Evolutionary conservation across 2,888 invertebrate genomes (phyloP).

Genomic region (Macaria notata): DNA sequence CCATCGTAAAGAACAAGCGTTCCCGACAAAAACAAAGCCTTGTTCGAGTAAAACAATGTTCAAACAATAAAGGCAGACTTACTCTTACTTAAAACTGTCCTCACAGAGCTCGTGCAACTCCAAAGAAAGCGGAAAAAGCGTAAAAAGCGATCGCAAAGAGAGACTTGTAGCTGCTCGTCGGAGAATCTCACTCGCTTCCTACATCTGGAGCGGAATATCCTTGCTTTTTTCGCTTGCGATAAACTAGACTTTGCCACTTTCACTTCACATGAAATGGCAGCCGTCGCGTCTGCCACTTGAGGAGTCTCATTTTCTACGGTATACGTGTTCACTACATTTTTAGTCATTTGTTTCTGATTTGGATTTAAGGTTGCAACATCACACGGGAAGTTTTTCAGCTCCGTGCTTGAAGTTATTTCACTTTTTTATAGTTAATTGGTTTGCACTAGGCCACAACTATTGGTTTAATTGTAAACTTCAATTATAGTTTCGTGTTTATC

Average conservation of each 20-base stretch:
- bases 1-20: conserved; percentile 22
- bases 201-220: conserved; percentile 47
- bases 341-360: conserved; percentile 44
- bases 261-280: conserved; percentile 48
- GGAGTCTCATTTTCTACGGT: conserved; percentile 34
- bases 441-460: too few relatives aligned
- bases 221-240: conserved; percentile 53
- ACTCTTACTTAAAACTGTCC: conserved; percentile 59
- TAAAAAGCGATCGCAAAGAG: conserved; percentile 58
- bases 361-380: conserved; percentile 44
- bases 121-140: conserved; percentile 61
- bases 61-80: conserved; percentile 40
- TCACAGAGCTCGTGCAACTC: conserved; percentile 57
- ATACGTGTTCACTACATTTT: conserved; percentile 52
- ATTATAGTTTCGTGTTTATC: too few relatives aligned
- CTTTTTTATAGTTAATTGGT: neutral
- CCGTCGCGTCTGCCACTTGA: conserved; percentile 41
- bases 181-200: conserved; percentile 71
- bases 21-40: conserved; percentile 29
- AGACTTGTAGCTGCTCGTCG: conserved; percentile 52
- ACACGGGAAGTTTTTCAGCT: conserved; percentile 45
- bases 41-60: conserved; percentile 32
- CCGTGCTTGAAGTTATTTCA: conserved; percentile 48
- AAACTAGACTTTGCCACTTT: conserved; percentile 62
- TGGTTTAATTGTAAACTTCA: too few relatives aligned